Evolutionary conservation across 2,888 invertebrate genomes (phyloP), one percentile per base, ranked within the genome.

Genomic region (Chrysolina oricalcia): DNA sequence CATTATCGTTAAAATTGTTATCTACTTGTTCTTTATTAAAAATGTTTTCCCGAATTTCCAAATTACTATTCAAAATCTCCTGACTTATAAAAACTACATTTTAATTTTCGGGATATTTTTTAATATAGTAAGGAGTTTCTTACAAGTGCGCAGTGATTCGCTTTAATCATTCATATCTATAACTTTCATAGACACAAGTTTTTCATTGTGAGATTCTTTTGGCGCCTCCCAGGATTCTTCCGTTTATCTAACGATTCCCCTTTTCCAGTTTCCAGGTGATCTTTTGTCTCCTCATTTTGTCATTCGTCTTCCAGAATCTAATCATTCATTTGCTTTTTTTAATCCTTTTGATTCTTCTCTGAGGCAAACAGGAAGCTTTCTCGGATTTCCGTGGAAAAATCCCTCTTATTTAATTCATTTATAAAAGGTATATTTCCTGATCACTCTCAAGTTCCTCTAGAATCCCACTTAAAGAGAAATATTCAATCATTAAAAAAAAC

Each of bases 181-280:
- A 63, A 63, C 41, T 40, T 63, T n/a, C 63, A 63, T 40, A 63
- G 63, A 63, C 13, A 63, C 17, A 35, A n/a, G 35, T n/a, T 63
- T 15, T 35, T 63, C n/a, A 63, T 40, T 23, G 3, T 63, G 63
- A 63, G 63, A 40, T 40, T 15, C 63, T 63, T 41, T 17, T 63
- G 35, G 27, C 19, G 63, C 27, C 19, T 74, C 53, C 78, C 78
- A 3, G 63, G 63, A 17, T 35, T 63, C 63, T 63, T 63, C n/a
- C 41, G n/a, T 63, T 63, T 63, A 40, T 63, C 40, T 27, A 41
- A 63, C 63, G 63, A 63, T 63, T 63, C 41, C 63, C 40, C 41
- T 63, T n/a, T n/a, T 40, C 40, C 17, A 50, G 2, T 50, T 50
- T 50, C 50, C 8, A 9, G 50, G 6, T 50, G 50, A 0, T 17